Percentiles rank a stretch among this genome's conserved stretches.
Evolutionary conservation across 2,888 invertebrate species (phyloP).

Genomic region (Papilio gigon): DNA sequence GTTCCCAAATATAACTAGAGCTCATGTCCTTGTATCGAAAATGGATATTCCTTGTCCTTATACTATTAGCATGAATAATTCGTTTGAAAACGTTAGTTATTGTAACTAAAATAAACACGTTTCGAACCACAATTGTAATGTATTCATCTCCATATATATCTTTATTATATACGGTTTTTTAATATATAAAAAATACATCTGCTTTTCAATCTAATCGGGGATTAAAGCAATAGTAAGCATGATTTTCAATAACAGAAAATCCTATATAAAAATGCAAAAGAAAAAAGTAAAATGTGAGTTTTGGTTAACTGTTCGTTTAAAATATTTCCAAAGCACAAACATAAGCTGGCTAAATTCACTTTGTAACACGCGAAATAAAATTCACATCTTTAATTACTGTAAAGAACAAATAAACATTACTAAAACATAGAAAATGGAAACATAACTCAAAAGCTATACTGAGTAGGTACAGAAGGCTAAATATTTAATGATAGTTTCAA

Average conservation of each 20-base stretch:
- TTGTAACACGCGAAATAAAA: neutral
- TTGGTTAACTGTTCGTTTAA: neutral
- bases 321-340: neutral
- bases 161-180: too few species aligned
- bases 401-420: neutral
- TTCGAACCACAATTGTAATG: neutral
- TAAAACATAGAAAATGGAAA: neutral
- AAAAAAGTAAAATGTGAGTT: too few species aligned
- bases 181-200: too few species aligned
- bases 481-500: conserved; percentile 23
- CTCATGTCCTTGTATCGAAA: neutral
- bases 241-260: too few species aligned
- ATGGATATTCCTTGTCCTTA: conserved; percentile 13
- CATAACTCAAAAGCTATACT: neutral
- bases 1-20: neutral
- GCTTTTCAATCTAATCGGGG: too few species aligned
- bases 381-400: neutral
- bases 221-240: too few species aligned
- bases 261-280: too few species aligned
- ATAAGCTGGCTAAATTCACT: neutral
- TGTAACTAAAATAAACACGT: neutral
- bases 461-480: conserved; percentile 18
- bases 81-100: neutral
- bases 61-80: neutral
- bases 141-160: neutral